Percentiles rank a stretch among this genome's conserved stretches.
Conservation (phyloP, 2,888 invertebrate species). For the Steromphala cineraria region DNA sequence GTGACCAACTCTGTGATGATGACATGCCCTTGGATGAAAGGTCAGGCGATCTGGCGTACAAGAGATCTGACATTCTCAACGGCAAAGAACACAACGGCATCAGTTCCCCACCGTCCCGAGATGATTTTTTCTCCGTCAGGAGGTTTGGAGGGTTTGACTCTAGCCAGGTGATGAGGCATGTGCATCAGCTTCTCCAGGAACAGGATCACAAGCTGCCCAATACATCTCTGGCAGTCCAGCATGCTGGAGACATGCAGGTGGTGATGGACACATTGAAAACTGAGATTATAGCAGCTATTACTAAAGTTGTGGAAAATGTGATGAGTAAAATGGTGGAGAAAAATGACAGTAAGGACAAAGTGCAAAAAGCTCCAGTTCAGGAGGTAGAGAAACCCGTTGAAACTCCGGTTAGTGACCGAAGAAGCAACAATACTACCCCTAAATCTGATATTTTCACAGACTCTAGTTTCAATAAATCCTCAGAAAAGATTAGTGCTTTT, state of each 20-base stretch:
- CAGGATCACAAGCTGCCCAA: neutral
- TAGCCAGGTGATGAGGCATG: neutral
- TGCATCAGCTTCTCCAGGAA: neutral
- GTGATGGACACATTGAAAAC: conserved; percentile 91
- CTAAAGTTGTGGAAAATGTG: conserved; percentile 90
- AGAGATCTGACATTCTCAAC: neutral
- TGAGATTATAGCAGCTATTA: conserved; percentile 89
- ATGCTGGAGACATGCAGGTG: conserved; percentile 82
- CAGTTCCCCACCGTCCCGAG: neutral
- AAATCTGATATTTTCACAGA: conserved; percentile 29
- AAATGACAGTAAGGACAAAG: conserved; percentile 25
- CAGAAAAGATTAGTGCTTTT: conserved; percentile 66
- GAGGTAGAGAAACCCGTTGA: conserved; percentile 12
- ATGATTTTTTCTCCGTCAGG: neutral
- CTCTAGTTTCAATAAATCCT: conserved; percentile 48
- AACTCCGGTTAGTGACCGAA: conserved; percentile 13
- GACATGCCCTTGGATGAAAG: neutral
- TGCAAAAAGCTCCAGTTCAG: neutral
- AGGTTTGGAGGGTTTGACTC: neutral
- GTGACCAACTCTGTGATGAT: conserved; percentile 26
- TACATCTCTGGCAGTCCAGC: neutral
- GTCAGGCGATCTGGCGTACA: neutral
- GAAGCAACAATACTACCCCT: neutral
- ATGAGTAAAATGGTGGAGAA: conserved; percentile 81
- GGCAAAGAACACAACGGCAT: neutral